Evolutionary conservation across 2,113 vertebrate genomes (phyloP), one percentile per base, ranked within the genome.

Genomic region (Leptobrachium leishanense): DNA sequence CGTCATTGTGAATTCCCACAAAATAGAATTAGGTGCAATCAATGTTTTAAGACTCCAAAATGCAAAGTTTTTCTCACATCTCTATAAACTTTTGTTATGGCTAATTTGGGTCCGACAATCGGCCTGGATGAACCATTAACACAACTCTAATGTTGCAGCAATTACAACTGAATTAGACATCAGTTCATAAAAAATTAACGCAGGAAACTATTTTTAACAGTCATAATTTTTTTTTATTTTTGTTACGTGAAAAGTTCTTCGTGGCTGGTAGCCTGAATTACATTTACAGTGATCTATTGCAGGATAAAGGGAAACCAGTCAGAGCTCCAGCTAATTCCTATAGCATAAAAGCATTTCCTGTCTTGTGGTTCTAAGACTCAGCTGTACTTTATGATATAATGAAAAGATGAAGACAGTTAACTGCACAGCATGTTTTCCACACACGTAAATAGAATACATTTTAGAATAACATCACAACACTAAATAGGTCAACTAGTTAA

Each of bases 281-380:
- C 65, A 40, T 72, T 53, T 75, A 76, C 67, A 84, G 81, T 83
- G 82, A 83, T 71, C 31, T 50, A 41, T 55, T 70, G 84, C 82
- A 57, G 74, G 83, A 50, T 76, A 84, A 82, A 70, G 63, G 72
- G 76, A 83, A 70, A 4, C 42, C 44, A 31, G 46, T 8, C 46
- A 12, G 8, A 7, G 10, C 54, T 64, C 43, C 44, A 74, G 41
- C 2, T 10, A 6, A 3, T 66, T 42, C 44, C 74, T 54, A 54
- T 64, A 63, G 57, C 13, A 8, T 8, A 12, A 50, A 5, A 50
- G 8, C 4, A 50, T 50, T 50, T 8, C 46, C 46, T 50, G 46
- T 50, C 4, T 50, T 50, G 8, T 50, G 8, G 46, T 8, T 50
- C 4, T 50, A 8, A 50, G 46, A 8, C 8, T 50, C 46, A 50